A percentile compares a stretch with the other conserved stretches of the same genome.
Evolutionary conservation across 2,797 vertebrate genomes (phyloP).

Genomic region (Enteromius viviparus): DNA sequence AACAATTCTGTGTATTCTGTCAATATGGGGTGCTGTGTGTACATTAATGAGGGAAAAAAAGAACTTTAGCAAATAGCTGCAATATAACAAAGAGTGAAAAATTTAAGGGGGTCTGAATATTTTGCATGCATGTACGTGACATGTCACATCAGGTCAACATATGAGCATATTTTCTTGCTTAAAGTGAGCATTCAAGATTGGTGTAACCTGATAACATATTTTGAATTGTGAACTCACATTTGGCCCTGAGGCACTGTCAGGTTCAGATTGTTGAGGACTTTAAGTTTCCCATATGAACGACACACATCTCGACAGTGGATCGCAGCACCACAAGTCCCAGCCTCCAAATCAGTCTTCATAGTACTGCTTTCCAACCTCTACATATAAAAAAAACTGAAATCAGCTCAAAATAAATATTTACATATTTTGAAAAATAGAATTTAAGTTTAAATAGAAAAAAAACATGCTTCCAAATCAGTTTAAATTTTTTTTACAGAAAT

Average conservation of each 20-base stretch:
- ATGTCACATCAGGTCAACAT: neutral
- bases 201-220: neutral
- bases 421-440: neutral
- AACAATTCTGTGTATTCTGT: too few species aligned
- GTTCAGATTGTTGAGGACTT: conserved; percentile 77
- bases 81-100: too few species aligned
- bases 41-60: too few species aligned
- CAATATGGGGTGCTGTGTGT: too few species aligned
- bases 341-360: conserved; percentile 75
- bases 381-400: conserved; percentile 5
- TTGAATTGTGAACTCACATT: conserved; percentile 73
- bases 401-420: neutral
- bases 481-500: neutral
- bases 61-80: too few species aligned
- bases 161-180: neutral
- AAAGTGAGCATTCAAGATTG: conserved; percentile 8
- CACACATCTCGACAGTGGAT: conserved; percentile 78
- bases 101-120: too few species aligned
- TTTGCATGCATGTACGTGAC: neutral
- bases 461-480: neutral
- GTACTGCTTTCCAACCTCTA: conserved; percentile 63
- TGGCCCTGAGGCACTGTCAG: conserved; percentile 79
- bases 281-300: conserved; percentile 79
- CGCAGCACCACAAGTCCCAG: conserved; percentile 60
- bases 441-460: neutral